Conservation (phyloP, 2,797 vertebrate genomes). For the Squalus acanthias region DNA sequence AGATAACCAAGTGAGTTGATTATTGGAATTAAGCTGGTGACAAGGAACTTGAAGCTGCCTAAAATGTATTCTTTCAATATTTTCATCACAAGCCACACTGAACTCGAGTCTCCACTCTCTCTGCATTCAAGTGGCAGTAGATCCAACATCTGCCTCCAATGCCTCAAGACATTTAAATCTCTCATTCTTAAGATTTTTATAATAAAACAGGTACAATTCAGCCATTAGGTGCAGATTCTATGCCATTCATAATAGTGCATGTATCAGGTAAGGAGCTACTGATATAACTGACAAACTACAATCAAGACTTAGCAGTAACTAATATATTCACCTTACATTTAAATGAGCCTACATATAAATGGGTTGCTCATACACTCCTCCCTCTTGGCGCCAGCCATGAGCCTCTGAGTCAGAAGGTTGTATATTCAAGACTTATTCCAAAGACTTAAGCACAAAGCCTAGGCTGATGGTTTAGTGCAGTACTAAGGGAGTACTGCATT, state of each 20-base stretch:
- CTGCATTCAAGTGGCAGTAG: not conserved
- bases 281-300: not conserved
- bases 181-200: not conserved
- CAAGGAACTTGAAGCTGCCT: not conserved
- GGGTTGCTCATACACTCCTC: too few species aligned
- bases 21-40: not conserved
- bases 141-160: not conserved
- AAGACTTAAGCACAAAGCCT: not conserved
- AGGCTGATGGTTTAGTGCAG: not conserved
- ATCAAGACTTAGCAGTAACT: not conserved
- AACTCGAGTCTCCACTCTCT: not conserved
- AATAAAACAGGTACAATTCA: not conserved
- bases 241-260: not conserved
- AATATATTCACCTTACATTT: not conserved
- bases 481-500: not conserved
- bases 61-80: not conserved
- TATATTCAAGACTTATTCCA: not conserved
- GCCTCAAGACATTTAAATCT: not conserved
- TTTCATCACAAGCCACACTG: not conserved
- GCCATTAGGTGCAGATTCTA: not conserved
- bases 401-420: not conserved
- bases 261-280: not conserved
- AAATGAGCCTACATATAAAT: not conserved
- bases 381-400: not conserved
- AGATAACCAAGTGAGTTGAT: not conserved